Evolutionary conservation across 2,888 invertebrate species (phyloP).

Genomic region (Tortrix viridana): DNA sequence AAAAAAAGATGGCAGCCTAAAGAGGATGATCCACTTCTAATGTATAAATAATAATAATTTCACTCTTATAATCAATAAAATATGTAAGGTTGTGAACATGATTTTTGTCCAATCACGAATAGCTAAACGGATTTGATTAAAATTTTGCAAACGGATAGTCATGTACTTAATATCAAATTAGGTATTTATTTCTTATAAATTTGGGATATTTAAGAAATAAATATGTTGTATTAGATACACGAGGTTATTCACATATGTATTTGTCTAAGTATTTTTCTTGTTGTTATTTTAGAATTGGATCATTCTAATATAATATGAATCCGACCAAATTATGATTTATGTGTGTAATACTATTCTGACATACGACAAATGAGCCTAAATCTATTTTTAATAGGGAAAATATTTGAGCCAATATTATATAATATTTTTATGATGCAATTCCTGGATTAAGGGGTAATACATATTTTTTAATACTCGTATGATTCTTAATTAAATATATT

Average conservation of each 20-base stretch:
- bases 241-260: background rate
- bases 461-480: background rate
- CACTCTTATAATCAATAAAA: no score
- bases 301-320: conserved; percentile 12
- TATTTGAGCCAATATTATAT: conserved; percentile 14
- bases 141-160: no score
- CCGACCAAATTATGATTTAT: conserved; percentile 39
- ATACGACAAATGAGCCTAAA: conserved; percentile 17
- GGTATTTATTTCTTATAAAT: no score
- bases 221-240: no score
- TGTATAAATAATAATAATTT: no score
- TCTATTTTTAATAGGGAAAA: background rate
- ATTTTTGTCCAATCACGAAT: no score
- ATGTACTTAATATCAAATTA: no score
- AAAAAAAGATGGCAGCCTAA: background rate
- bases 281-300: background rate
- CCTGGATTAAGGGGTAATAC: background rate
- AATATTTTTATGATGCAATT: background rate
- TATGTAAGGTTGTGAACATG: no score
- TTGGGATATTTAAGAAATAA: no score
- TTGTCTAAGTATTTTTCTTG: background rate
- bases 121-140: no score
- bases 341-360: conserved; percentile 9
- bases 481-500: no score
- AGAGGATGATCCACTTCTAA: no score